phyloP scores from a whole-genome alignment of 2,113 vertebrate genomes.

The Dermatemys mawii region DNA sequence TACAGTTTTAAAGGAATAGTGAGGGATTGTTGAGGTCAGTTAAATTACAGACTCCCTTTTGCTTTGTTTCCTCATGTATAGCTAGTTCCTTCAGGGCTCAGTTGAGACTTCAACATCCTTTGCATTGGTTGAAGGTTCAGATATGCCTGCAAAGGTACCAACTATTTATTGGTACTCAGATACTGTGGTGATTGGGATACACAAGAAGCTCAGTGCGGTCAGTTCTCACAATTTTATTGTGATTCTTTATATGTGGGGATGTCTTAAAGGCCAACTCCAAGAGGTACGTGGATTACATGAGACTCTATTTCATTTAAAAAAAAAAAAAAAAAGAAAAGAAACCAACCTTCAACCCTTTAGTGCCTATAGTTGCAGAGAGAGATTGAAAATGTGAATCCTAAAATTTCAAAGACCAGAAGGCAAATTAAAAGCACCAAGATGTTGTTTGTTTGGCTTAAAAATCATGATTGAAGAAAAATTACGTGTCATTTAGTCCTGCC shows the following conservation, averaged over 20 bases:
- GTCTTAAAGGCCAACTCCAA: background rate
- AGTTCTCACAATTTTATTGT: background rate
- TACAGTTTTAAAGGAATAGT: background rate
- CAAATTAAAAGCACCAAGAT: background rate
- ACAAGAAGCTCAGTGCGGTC: background rate
- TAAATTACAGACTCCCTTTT: background rate
- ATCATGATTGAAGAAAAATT: background rate
- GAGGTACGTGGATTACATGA: background rate
- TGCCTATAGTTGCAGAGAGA: background rate
- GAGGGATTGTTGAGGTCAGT: background rate
- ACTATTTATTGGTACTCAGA: background rate
- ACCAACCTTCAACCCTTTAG: no score
- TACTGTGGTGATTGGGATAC: background rate
- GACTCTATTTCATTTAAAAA: background rate
- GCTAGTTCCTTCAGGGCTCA: background rate
- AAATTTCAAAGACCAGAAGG: background rate
- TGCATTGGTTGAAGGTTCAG: background rate
- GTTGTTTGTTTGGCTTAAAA: background rate
- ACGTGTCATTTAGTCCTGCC: no score
- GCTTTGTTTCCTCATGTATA: background rate
- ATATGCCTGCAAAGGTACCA: background rate
- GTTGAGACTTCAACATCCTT: background rate
- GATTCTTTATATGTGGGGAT: background rate
- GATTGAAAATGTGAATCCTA: background rate
- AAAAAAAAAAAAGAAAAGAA: no score